Evolutionary conservation across 2,888 invertebrate species (phyloP).

Genomic region (Erynnis tages): DNA sequence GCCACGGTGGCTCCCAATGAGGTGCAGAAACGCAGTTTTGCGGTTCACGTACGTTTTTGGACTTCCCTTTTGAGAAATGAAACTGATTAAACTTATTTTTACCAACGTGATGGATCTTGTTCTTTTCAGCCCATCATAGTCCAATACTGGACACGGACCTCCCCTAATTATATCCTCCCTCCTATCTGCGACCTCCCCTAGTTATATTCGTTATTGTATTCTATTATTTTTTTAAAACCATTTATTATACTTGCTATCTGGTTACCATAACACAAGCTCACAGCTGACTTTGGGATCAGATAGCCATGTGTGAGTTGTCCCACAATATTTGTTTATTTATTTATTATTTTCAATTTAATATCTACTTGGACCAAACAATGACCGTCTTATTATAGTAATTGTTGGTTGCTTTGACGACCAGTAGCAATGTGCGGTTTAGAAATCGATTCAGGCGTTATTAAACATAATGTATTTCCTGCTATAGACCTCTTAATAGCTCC

Average conservation of each 20-base stretch:
- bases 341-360: background rate
- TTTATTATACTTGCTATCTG: no score
- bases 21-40: conserved; percentile 76
- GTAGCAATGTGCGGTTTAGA: conserved; percentile 64
- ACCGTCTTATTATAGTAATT: conserved; percentile 55
- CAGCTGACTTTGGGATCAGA: no score
- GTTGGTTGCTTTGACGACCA: conserved; percentile 52
- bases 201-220: no score
- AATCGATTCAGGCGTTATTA: conserved; percentile 60
- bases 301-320: no score
- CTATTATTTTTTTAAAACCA: no score
- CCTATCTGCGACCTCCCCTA: no score
- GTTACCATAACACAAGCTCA: no score
- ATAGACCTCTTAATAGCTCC: conserved; percentile 48
- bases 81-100: no score
- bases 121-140: no score
- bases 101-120: background rate
- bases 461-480: conserved; percentile 60
- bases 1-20: conserved; percentile 69
- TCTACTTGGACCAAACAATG: conserved; percentile 37
- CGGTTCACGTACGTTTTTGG: conserved; percentile 51
- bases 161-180: no score
- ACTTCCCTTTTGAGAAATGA: conserved; percentile 1
- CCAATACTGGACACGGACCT: no score
- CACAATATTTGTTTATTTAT: no score